Percentiles rank a stretch among this genome's conserved stretches.
These are phyloP conservation scores for Rhinichthys osculus DNA, from an alignment of 2,797 vertebrate species.

Conservation along the genomic window DNA sequence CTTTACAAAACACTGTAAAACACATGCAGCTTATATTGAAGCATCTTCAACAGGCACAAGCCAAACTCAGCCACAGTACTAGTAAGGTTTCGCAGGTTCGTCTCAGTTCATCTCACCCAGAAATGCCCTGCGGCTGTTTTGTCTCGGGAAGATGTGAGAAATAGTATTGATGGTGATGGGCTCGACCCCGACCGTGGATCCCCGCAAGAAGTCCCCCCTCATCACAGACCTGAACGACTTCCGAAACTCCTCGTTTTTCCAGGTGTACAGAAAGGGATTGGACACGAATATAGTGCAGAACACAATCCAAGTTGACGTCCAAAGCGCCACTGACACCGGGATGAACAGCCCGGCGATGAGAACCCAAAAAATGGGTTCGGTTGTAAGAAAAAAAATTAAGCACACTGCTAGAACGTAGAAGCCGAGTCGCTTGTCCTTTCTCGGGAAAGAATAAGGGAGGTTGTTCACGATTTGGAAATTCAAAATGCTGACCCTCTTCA, in stretches of 20 bases:
- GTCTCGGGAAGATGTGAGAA: conserved; percentile 62
- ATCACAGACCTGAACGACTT: conserved; percentile 81
- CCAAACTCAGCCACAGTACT: neutral
- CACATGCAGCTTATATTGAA: conserved; percentile 24
- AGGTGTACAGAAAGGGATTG: conserved; percentile 87
- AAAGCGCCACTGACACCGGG: conserved; percentile 76
- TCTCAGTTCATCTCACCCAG: conserved; percentile 57
- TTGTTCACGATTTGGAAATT: conserved; percentile 87
- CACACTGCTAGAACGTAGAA: conserved; percentile 84
- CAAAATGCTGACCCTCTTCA: conserved; percentile 87
- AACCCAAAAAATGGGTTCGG: conserved; percentile 84
- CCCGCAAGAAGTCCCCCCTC: conserved; percentile 67
- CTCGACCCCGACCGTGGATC: conserved; percentile 62
- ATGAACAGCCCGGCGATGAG: conserved; percentile 78
- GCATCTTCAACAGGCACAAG: conserved; percentile 41
- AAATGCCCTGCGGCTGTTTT: conserved; percentile 64
- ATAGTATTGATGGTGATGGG: conserved; percentile 61
- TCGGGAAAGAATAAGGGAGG: conserved; percentile 77
- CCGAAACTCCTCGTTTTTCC: conserved; percentile 88
- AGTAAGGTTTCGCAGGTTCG: neutral
- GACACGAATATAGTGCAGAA: conserved; percentile 84
- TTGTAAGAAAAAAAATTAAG: conserved; percentile 83
- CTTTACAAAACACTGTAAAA: conserved; percentile 31
- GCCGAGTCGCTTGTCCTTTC: conserved; percentile 81
- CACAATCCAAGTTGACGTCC: conserved; percentile 82